Evolutionary conservation across 1,140 invertebrate species (phyloP).

Genomic region (Frieseomelitta varia): DNA sequence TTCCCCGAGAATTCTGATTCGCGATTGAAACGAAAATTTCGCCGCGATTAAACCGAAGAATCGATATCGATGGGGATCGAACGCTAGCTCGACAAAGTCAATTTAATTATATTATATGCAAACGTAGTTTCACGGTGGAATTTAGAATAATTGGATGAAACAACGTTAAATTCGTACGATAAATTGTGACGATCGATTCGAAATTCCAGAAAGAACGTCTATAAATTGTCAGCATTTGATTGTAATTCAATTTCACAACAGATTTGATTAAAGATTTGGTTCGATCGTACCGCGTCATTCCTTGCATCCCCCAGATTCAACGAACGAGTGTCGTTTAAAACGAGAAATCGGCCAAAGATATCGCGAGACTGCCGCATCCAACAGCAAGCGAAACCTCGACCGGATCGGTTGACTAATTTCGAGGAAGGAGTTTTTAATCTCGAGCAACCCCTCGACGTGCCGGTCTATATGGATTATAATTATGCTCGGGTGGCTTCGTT

Average conservation of each 20-base stretch:
- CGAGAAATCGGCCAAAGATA: background rate
- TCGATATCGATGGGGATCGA: background rate
- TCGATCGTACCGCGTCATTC: too few species aligned
- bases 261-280: too few species aligned
- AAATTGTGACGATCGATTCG: background rate
- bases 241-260: too few species aligned
- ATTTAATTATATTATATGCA: background rate
- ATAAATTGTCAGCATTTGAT: too few species aligned
- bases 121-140: background rate
- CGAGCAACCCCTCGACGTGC: constrained; percentile 51
- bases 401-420: constrained; percentile 49
- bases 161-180: background rate
- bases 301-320: too few species aligned
- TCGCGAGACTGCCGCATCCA: background rate
- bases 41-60: constrained; percentile 5
- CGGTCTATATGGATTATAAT: constrained; percentile 67
- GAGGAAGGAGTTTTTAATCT: constrained; percentile 64
- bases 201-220: too few species aligned
- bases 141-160: background rate
- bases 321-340: background rate
- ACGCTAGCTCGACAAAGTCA: background rate
- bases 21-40: constrained; percentile 2
- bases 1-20: background rate
- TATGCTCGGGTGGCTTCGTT: constrained; percentile 58
- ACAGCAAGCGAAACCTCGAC: background rate